Conservation (phyloP, 30 jellyfish, hydroid and myxozoan genomes). For the Aurelia aurita region DNA sequence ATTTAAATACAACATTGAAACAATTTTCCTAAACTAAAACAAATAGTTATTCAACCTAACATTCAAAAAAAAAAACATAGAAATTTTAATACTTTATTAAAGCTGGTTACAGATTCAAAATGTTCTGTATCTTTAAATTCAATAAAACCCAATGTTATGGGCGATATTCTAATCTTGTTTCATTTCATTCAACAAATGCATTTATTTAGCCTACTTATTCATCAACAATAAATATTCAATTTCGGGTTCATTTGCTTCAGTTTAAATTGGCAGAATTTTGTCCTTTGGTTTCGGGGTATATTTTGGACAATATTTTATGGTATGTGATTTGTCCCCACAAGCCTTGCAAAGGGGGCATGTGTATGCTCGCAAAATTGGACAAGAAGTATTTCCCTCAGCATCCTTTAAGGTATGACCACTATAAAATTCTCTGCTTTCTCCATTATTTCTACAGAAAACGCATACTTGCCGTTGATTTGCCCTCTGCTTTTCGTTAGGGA, state of each 20-base stretch:
- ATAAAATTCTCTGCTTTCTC: conserved; percentile 96
- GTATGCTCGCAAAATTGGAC: conserved; percentile 98
- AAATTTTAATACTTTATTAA: neutral
- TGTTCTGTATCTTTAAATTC: neutral
- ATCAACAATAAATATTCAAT: conserved; percentile 4
- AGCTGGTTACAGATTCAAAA: neutral
- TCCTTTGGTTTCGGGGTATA: conserved; percentile 98
- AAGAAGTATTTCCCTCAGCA: conserved; percentile 95
- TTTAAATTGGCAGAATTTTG: conserved; percentile 64
- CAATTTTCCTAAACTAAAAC: too few relatives aligned
- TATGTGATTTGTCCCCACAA: conserved; percentile 93
- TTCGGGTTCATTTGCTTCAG: neutral
- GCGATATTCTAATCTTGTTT: neutral
- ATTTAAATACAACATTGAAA: too few relatives aligned
- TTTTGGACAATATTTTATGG: conserved; percentile 97
- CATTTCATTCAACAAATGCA: neutral
- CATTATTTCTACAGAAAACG: conserved; percentile 97
- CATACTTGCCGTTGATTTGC: conserved; percentile 87
- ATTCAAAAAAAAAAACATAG: neutral
- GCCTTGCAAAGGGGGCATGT: conserved; percentile 99
- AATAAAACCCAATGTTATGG: neutral
- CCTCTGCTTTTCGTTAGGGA: conserved; percentile 60
- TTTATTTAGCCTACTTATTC: neutral
- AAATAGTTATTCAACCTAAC: too few relatives aligned
- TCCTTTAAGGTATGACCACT: conserved; percentile 96